phyloP scores from a whole-genome alignment of 2,888 invertebrate species.

The Microctonus brassicae region DNA sequence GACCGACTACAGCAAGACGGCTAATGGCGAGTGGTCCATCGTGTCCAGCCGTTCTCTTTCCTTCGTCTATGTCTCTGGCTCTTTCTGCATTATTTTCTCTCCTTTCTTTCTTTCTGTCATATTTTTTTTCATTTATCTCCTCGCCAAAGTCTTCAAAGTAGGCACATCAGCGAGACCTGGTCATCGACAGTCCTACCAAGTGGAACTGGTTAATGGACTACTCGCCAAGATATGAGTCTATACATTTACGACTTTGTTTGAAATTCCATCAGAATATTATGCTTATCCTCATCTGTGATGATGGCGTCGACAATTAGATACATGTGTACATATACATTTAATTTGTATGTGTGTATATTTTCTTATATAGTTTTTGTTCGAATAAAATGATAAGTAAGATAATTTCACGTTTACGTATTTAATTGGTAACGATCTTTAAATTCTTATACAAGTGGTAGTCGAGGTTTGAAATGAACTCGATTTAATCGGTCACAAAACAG shows the following conservation, averaged over 20 bases:
- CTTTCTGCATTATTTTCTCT: slow-evolving; percentile 16
- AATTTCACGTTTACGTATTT: slow-evolving; percentile 11
- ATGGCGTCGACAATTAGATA: slow-evolving; percentile 16
- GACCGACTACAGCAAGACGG: slow-evolving; percentile 44
- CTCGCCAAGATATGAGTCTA: slow-evolving; percentile 37
- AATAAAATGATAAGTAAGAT: neutral
- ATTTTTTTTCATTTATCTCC: slow-evolving; percentile 13
- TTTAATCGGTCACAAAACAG: slow-evolving; percentile 21
- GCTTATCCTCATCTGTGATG: neutral
- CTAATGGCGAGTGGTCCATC: slow-evolving; percentile 44
- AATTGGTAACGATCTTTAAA: slow-evolving; percentile 23
- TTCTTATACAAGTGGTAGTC: slow-evolving; percentile 2
- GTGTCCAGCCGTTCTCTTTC: slow-evolving; percentile 31
- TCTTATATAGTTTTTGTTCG: neutral
- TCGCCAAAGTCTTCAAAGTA: slow-evolving; percentile 28
- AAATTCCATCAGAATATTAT: slow-evolving; percentile 37
- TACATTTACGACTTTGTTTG: slow-evolving; percentile 45
- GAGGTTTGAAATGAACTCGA: slow-evolving; percentile 33
- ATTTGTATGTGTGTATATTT: too few relatives aligned
- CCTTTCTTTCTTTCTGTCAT: neutral
- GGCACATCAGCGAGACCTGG: slow-evolving; percentile 20
- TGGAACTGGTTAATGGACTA: slow-evolving; percentile 45
- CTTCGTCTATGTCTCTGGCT: neutral
- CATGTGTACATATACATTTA: neutral
- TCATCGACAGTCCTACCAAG: slow-evolving; percentile 15